Conservation (phyloP, 2,797 vertebrate genomes). For the Serranus cabrilla region DNA sequence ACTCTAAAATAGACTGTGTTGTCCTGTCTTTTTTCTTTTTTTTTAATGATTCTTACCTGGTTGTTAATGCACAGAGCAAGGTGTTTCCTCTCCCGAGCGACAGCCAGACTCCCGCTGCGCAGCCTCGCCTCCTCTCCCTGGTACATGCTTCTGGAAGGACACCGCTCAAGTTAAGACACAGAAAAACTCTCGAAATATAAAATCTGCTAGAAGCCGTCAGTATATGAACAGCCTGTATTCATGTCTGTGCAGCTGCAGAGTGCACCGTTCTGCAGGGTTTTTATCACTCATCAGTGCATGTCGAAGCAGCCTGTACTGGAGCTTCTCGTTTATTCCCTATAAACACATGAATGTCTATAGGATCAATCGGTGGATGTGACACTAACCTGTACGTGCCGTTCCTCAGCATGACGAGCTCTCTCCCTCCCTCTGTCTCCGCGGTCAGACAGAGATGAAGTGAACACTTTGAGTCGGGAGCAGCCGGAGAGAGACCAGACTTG, state of each 20-base stretch:
- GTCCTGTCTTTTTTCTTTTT: not conserved
- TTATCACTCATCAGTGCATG: slow-evolving; percentile 36
- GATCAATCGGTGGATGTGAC: slow-evolving; percentile 12
- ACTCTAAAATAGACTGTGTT: not conserved
- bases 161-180: slow-evolving; percentile 67
- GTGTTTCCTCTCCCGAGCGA: slow-evolving; percentile 82
- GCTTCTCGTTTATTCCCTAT: slow-evolving; percentile 3
- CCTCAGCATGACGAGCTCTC: slow-evolving; percentile 80
- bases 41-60: slow-evolving; percentile 76
- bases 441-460: slow-evolving; percentile 74
- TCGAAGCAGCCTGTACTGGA: slow-evolving; percentile 20
- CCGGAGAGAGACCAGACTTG: slow-evolving; percentile 72
- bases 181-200: slow-evolving; percentile 34
- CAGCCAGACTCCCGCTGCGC: slow-evolving; percentile 75
- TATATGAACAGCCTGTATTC: slow-evolving; percentile 16
- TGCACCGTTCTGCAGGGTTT: slow-evolving; percentile 34
- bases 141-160: slow-evolving; percentile 79
- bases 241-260: slow-evolving; percentile 29
- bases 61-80: slow-evolving; percentile 84
- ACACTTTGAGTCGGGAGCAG: slow-evolving; percentile 75
- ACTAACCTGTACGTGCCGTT: slow-evolving; percentile 83
- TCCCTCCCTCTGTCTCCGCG: slow-evolving; percentile 32
- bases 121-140: slow-evolving; percentile 81
- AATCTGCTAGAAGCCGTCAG: not conserved
- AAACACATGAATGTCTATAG: not conserved